A percentile compares a stretch with the other conserved stretches of the same genome.
Conservation (phyloP, 2,797 vertebrate species). For the Diplodus puntazzo region DNA sequence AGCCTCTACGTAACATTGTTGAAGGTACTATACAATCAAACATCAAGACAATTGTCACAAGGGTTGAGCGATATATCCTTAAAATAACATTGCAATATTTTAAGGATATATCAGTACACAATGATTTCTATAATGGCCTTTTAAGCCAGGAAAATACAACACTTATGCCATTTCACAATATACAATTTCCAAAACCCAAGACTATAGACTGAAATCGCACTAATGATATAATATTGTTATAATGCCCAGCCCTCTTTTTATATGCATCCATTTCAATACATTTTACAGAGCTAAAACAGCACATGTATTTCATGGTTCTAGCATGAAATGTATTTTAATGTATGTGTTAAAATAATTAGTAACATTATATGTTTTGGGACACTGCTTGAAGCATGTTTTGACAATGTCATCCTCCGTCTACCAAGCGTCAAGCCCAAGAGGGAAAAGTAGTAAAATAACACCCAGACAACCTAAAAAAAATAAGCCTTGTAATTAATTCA, state of each 20-base stretch:
- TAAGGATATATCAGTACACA: too few species aligned
- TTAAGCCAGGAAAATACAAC: too few species aligned
- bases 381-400: not conserved
- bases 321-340: not conserved
- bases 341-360: not conserved
- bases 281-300: not conserved
- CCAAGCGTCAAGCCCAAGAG: not conserved
- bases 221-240: too few species aligned
- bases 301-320: not conserved
- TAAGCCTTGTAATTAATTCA: constrained; percentile 6
- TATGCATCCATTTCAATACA: too few species aligned
- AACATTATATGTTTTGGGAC: not conserved
- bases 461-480: not conserved
- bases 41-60: not conserved
- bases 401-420: not conserved
- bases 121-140: too few species aligned
- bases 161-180: too few species aligned
- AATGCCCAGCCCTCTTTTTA: too few species aligned
- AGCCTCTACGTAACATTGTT: too few species aligned
- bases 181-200: too few species aligned
- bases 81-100: too few species aligned
- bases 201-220: too few species aligned
- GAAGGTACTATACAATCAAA: not conserved
- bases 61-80: too few species aligned
- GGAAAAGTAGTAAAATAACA: constrained; percentile 1